Percentiles rank a stretch among this genome's conserved stretches.
Conservation (phyloP, 2,888 invertebrate genomes). For the Heliconius aoede region DNA sequence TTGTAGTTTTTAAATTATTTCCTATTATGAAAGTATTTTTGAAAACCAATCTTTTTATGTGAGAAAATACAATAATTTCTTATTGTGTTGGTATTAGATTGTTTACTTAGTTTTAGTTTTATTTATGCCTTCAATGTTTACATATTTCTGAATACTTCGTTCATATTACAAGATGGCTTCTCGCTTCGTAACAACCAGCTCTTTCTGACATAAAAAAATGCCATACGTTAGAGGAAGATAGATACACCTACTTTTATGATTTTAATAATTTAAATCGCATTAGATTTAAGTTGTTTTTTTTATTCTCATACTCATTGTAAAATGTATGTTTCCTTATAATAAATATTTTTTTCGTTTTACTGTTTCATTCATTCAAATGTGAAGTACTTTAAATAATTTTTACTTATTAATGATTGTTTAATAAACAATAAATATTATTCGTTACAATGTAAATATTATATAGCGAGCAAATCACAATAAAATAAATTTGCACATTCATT, state of each 20-base stretch:
- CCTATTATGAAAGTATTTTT: constrained; percentile 12
- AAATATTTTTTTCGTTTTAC: constrained; percentile 6
- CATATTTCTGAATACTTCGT: constrained; percentile 63
- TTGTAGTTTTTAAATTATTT: constrained; percentile 9
- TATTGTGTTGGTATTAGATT: constrained; percentile 57
- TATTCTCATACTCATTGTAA: constrained; percentile 1
- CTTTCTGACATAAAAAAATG: background rate
- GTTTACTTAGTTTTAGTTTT: constrained; percentile 60
- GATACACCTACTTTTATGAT: background rate
- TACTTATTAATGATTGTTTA: background rate
- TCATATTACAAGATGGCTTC: constrained; percentile 31
- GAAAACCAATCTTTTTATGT: background rate
- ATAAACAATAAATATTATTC: background rate
- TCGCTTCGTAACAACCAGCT: background rate
- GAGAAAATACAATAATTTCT: background rate
- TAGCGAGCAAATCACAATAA: background rate
- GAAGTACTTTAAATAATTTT: background rate
- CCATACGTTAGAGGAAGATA: constrained; percentile 12
- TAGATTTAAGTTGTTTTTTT: constrained; percentile 18
- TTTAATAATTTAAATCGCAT: background rate
- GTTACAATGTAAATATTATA: constrained; percentile 17
- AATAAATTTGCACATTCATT: background rate
- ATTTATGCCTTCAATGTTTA: constrained; percentile 66
- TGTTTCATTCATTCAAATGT: constrained; percentile 4
- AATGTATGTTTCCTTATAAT: constrained; percentile 16